These are phyloP conservation scores for Lucilia sericata DNA, from an alignment of 1,140 invertebrate species.

Conservation along the genomic window DNA sequence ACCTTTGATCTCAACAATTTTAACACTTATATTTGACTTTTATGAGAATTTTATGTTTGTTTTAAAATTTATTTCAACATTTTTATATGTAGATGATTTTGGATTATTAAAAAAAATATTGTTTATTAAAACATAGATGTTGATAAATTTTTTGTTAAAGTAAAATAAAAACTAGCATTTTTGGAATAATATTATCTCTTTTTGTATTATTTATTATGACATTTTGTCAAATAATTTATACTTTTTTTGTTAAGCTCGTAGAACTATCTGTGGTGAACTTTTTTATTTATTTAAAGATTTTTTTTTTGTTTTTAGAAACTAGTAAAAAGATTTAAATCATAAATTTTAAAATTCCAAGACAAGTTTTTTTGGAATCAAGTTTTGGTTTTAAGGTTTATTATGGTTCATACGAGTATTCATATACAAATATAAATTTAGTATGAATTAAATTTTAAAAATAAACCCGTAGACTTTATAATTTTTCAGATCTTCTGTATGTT, in stretches of 20 bases:
- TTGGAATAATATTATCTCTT: background rate
- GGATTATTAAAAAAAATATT: too few species aligned
- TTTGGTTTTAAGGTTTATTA: background rate
- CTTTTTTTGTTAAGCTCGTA: background rate
- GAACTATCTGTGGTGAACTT: background rate
- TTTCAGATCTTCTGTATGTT: too few species aligned
- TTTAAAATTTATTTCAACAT: background rate
- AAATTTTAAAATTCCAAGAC: background rate
- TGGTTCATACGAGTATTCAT: background rate
- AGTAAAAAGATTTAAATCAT: background rate
- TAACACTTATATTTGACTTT: constrained; percentile 14
- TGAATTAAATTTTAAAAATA: too few species aligned
- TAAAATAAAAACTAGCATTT: too few species aligned
- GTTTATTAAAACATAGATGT: too few species aligned
- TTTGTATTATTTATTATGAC: background rate
- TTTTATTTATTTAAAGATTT: background rate
- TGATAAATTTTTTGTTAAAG: too few species aligned
- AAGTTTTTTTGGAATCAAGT: background rate
- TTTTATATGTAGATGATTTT: too few species aligned
- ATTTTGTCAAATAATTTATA: background rate
- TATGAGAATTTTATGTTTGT: constrained; percentile 19
- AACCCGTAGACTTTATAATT: too few species aligned
- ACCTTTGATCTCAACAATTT: background rate
- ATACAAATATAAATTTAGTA: too few species aligned
- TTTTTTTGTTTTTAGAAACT: background rate